Evolutionary conservation across 2,113 vertebrate species (phyloP), one percentile per base, ranked within the genome.

Genomic region (Xenopus laevis): DNA sequence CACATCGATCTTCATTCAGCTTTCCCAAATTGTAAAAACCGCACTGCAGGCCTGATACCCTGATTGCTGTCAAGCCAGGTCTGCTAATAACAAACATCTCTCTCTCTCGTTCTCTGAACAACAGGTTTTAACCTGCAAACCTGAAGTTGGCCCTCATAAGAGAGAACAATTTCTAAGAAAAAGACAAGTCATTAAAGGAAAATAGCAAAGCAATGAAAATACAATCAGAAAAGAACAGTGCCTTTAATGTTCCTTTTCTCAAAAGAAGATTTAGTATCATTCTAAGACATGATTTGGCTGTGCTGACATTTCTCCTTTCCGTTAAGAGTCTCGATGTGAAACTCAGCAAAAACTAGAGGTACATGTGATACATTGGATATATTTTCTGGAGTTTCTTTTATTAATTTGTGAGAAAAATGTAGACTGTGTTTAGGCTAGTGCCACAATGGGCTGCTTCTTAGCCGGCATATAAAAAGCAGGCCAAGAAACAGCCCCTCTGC

Each of bases 1-100:
- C 4, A 71, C 80, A 87, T 82, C 75, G 84, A 78, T 87, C 80
- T 75, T 78, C 20, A 82, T 81, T 79, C 79, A 85, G 82, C 80
- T 81, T 70, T 72, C 76, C 80, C 81, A 88, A 83, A 81, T 86
- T 80, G 63, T 81, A 78, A 85, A 86, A 81, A 69, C 66, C 64
- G 78, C 64, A 61, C 81, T 78, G 21, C 69, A 71, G 70, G 73
- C 82, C 58, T 84, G 78, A 81, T 72, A 83, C 75, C 79, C 47
- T 73, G 82, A 79, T 17, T 44, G 1, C 23, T 47, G 77, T 83
- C 83, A 82, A 79, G 80, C 53, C 80, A 80, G 83, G 71, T 21
- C 66, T 58, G 67, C 74, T 77, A 77, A 77, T 77, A 70, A 77
- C 74, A 57, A 46, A 64, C 67, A 70, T 77, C 65, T 67, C 65